These are phyloP conservation scores for Metellina segmentata DNA, from an alignment of 2,888 invertebrate genomes.

Conservation along the genomic window DNA sequence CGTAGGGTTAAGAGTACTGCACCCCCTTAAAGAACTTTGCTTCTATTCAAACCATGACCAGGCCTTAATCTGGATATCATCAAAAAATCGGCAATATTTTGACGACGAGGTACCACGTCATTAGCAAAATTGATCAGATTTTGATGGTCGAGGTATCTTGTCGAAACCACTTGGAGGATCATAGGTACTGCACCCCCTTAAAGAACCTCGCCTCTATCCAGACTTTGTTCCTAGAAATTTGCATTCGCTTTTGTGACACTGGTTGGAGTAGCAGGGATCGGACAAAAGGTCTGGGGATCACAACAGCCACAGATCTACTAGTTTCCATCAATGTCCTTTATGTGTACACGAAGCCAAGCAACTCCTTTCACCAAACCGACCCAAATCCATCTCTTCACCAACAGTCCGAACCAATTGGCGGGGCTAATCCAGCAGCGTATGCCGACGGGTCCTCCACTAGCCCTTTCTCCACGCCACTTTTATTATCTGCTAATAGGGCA, in stretches of 20 bases:
- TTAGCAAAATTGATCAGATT: no score
- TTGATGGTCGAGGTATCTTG: no score
- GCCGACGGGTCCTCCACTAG: neutral
- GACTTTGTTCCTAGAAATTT: neutral
- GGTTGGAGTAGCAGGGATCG: neutral
- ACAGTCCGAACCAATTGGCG: neutral
- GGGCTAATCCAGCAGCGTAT: neutral
- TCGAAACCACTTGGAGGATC: no score
- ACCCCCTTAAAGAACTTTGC: no score
- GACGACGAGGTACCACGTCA: no score
- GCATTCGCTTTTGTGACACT: neutral
- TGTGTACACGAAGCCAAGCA: neutral
- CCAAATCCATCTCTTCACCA: neutral
- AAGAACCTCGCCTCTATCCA: no score
- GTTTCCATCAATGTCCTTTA: neutral
- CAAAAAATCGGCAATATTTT: no score
- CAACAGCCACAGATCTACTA: neutral
- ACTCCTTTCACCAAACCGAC: neutral
- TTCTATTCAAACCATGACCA: no score
- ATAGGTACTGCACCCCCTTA: no score
- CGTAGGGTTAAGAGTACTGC: no score
- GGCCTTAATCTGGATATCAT: no score
- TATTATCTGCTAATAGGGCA: slow-evolving; percentile 48
- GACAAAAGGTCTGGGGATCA: neutral
- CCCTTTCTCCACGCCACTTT: slow-evolving; percentile 47